Evolutionary conservation across 2,113 vertebrate genomes (phyloP).

Genomic region (Psettodes erumei): DNA sequence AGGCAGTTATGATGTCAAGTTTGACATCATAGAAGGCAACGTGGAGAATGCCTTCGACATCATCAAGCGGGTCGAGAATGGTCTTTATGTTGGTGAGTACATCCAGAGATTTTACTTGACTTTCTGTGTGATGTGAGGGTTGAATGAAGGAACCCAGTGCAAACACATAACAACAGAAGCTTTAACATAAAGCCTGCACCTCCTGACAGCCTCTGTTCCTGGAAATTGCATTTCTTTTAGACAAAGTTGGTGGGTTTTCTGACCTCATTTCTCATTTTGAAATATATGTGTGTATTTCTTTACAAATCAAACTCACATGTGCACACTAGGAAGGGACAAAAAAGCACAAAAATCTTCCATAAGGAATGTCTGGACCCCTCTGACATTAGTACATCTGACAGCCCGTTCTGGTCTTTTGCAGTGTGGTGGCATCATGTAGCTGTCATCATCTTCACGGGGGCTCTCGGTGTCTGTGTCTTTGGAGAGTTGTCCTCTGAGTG

Average conservation of each 20-base stretch:
- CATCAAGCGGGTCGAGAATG: conserved; percentile 90
- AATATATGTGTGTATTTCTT: conserved; percentile 46
- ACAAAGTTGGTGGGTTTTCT: conserved; percentile 63
- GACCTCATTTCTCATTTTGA: conserved; percentile 74
- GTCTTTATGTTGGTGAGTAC: conserved; percentile 94
- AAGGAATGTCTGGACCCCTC: conserved; percentile 30
- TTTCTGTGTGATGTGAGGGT: conserved; percentile 3
- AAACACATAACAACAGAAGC: conserved; percentile 46
- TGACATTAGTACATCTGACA: conserved; percentile 62
- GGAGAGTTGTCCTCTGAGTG: conserved; percentile 53
- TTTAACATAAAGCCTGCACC: conserved; percentile 20
- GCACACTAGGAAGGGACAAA: conserved; percentile 36
- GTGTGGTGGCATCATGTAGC: conserved; percentile 59
- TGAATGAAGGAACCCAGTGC: conserved; percentile 14
- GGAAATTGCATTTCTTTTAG: conserved; percentile 64
- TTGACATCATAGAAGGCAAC: conserved; percentile 94
- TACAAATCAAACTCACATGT: conserved; percentile 77
- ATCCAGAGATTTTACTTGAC: conserved; percentile 23
- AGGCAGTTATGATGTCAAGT: conserved; percentile 91
- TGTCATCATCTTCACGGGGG: conserved; percentile 59
- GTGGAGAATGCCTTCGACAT: conserved; percentile 93
- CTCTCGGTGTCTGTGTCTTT: conserved; percentile 41
- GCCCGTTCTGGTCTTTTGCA: conserved; percentile 48
- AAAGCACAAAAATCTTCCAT: conserved; percentile 18
- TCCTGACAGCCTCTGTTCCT: conserved; percentile 45